Evolutionary conservation across 1,140 invertebrate species (phyloP), one percentile per base, ranked within the genome.

Genomic region (Streblospio benedicti): DNA sequence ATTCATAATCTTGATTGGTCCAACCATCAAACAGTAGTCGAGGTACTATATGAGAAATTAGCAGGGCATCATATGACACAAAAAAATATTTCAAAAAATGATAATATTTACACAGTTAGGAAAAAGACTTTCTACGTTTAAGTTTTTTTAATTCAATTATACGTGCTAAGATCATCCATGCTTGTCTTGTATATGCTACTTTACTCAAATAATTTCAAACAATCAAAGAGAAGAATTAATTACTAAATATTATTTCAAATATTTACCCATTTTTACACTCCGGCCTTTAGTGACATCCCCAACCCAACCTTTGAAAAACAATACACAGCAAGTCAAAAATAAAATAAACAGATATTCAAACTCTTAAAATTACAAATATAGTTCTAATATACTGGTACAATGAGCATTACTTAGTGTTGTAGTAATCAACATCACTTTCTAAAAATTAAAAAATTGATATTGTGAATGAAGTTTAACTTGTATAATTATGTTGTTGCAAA

Each of bases 21-120:
- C 89, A 91, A 55, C 85, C 83, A 65, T 92, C 89, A 76, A 92
- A 90, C 25, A 92, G 73, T 50, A 93, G 71, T 64, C 90, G 80
- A 33, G 90, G 89, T 49, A 90, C 72, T 71, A 90, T 87, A 16
- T 23, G 4, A 2, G 2, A 12, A 6, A 23, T 55, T n/a, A 35
- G 6, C 25, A 6, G 14, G 88, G 66, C 49, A 30, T 53, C n/a
- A n/a, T n/a, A n/a, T n/a, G n/a, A n/a, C n/a, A n/a, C n/a, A n/a
- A n/a, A n/a, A n/a, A n/a, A n/a, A n/a, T n/a, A n/a, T n/a, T n/a
- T n/a, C n/a, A n/a, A n/a, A n/a, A n/a, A n/a, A n/a, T n/a, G n/a
- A n/a, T n/a, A n/a, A n/a, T n/a, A n/a, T n/a, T n/a, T n/a, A n/a
- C n/a, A n/a, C n/a, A n/a, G n/a, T n/a, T n/a, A n/a, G n/a, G n/a